Conservation (phyloP, 2,797 vertebrate genomes). For the Harpagifer antarcticus region DNA sequence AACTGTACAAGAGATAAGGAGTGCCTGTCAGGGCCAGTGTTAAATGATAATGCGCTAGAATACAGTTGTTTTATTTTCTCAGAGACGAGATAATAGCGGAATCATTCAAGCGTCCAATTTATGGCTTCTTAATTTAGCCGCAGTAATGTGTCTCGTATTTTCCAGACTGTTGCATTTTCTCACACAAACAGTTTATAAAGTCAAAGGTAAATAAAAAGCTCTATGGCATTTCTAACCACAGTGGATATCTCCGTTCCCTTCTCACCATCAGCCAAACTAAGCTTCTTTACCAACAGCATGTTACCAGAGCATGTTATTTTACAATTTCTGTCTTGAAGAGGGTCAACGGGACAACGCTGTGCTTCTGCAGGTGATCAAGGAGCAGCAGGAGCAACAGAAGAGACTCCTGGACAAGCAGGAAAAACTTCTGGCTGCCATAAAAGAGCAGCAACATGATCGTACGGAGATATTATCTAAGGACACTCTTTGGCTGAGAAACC, state of each 20-base stretch:
- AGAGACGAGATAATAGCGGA: conserved; percentile 20
- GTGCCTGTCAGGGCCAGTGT: conserved; percentile 9
- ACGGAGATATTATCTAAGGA: conserved; percentile 17
- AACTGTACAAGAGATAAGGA: conserved; percentile 25
- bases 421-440: too few species aligned
- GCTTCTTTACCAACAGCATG: too few species aligned
- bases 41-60: conserved; percentile 19
- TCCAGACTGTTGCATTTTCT: neutral
- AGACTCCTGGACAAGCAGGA: too few species aligned
- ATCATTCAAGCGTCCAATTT: conserved; percentile 33
- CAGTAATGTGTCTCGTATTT: conserved; percentile 22
- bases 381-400: neutral
- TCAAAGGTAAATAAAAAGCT: conserved; percentile 22
- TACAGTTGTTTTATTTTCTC: conserved; percentile 17
- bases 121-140: conserved; percentile 33
- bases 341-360: too few species aligned
- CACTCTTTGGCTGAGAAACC: neutral
- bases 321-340: too few species aligned
- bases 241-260: too few species aligned
- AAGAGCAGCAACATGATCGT: conserved; percentile 14
- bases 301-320: too few species aligned
- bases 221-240: too few species aligned
- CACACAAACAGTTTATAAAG: too few species aligned
- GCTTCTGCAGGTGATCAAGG: too few species aligned
- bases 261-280: too few species aligned